These are phyloP conservation scores for Irena cyanogastra DNA, from an alignment of 2,113 vertebrate genomes.

Conservation along the genomic window DNA sequence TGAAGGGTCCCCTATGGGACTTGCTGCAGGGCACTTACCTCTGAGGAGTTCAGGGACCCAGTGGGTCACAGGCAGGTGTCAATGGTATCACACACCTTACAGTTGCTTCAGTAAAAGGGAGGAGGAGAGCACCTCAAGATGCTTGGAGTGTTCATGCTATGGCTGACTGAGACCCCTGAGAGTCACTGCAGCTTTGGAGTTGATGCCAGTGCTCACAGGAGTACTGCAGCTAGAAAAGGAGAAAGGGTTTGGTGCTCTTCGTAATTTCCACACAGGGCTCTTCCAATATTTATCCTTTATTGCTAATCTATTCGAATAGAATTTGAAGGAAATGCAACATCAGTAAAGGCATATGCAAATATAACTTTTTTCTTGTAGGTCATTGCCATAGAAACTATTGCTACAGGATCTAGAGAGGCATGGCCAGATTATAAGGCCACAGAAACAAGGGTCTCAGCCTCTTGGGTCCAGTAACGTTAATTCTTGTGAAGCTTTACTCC, in stretches of 20 bases:
- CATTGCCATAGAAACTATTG: conserved; percentile 63
- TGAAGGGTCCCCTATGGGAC: not conserved
- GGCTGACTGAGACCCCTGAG: not conserved
- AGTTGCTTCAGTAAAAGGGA: not conserved
- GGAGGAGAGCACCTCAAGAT: not conserved
- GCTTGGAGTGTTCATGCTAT: not conserved
- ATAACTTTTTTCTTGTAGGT: conserved; percentile 62
- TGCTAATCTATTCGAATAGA: conserved; percentile 19
- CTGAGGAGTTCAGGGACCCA: not conserved
- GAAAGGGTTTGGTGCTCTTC: not conserved
- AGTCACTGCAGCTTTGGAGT: not conserved
- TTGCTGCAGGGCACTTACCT: not conserved
- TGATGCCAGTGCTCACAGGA: not conserved
- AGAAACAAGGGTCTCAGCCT: not conserved
- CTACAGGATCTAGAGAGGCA: conserved; percentile 14
- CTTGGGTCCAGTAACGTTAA: not conserved
- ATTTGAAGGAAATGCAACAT: conserved; percentile 30
- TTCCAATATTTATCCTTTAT: conserved; percentile 11
- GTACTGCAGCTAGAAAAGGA: not conserved
- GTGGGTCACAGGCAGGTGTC: not conserved
- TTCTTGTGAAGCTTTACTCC: not conserved
- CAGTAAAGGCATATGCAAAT: conserved; percentile 63
- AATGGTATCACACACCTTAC: not conserved
- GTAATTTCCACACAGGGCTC: not conserved
- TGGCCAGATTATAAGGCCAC: not conserved